A percentile compares a stretch with the other conserved stretches of the same genome.
Evolutionary conservation across 1,140 invertebrate species (phyloP).

Genomic region (Asobara japonica): DNA sequence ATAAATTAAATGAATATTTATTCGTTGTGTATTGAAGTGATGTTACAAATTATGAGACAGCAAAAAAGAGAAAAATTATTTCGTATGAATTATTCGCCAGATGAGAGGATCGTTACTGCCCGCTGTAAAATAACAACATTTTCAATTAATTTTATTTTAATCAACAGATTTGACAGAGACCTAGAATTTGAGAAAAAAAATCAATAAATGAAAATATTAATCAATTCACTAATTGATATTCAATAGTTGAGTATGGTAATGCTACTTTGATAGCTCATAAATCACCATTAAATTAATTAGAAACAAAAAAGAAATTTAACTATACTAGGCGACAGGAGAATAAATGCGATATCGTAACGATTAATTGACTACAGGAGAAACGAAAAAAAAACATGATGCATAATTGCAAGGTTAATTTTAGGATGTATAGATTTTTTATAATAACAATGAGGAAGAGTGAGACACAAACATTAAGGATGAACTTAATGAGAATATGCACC

Average conservation of each 20-base stretch:
- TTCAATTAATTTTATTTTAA: background rate
- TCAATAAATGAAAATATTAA: background rate
- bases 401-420: constrained; percentile 25
- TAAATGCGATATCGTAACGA: background rate
- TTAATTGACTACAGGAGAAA: background rate
- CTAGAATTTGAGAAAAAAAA: background rate
- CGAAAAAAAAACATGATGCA: background rate
- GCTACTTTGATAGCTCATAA: background rate
- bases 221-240: background rate
- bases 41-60: background rate
- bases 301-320: background rate
- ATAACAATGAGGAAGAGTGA: background rate
- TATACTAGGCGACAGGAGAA: background rate
- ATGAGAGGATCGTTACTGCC: background rate
- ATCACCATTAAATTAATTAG: constrained; percentile 9
- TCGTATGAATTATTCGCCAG: background rate
- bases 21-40: constrained; percentile 31
- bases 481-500: constrained; percentile 13
- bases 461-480: background rate
- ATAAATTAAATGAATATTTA: constrained; percentile 31
- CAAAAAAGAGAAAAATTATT: constrained; percentile 4
- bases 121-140: background rate
- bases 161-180: background rate
- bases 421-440: constrained; percentile 31
- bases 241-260: background rate